Base-by-base conservation (phyloP, 2,888 invertebrate species). In the Molorchus minor region DNA sequence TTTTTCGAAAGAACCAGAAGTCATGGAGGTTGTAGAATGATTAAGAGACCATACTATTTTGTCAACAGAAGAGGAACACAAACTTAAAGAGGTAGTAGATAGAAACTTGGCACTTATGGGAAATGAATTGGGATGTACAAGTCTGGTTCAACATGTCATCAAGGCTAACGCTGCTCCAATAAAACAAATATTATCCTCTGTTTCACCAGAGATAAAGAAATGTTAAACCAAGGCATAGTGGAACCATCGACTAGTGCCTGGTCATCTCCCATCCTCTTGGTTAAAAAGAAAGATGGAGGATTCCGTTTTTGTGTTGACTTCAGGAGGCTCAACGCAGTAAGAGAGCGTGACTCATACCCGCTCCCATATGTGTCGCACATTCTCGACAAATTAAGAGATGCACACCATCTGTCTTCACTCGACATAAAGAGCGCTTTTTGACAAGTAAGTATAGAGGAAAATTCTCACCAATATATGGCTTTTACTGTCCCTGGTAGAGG, bases 401-500 rank as follows among this genome's bases (percentile, higher is more conserved):
- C 74, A 5, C 33, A 56, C 2, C 72, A 64, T 29, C 63, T 74
- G 12, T 67, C 67, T 3, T 67, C 68, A 0, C 40, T 71, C 0
- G 71, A 73, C 41, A 40, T 70, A 10, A 70, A 66, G 15, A 64
- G 65, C 4, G 71, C 71, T 0, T 71, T 70, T 25, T 63, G 60
- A 19, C 68, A 70, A 47, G 55, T 70, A 3, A 62, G 63, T 12
- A 17, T 75, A 25, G 59, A 58, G 4, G 33, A 51, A 10, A 13
- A 41, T 0, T 62, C 63, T 1, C 41, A 44, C n/a, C 66, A 69
- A 10, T 61, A 56, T 4, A 76, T 72, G 1, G 75, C 74, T 0
- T 58, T 58, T 38, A 45, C 58, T 8, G 55, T n/a, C n/a, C n/a
- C n/a, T n/a, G n/a, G n/a, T n/a, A n/a, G n/a, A n/a, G n/a, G n/a